A percentile compares a stretch with the other conserved stretches of the same genome.
Evolutionary conservation across 2,113 vertebrate genomes (phyloP).

Genomic region (Festucalex cinctus): DNA sequence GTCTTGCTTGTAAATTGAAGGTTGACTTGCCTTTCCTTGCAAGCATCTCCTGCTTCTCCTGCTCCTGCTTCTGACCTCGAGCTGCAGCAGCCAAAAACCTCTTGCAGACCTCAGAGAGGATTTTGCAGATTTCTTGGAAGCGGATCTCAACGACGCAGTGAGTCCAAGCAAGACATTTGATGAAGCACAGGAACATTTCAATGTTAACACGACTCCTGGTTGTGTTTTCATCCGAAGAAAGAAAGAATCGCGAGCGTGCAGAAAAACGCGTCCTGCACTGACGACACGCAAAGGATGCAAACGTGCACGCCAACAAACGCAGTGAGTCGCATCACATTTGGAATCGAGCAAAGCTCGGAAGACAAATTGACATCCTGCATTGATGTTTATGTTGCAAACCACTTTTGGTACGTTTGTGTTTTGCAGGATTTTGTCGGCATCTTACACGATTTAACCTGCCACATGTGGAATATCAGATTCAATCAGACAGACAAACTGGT

Average conservation of each 20-base stretch:
- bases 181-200: too few relatives aligned
- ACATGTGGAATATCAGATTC: conserved; percentile 14
- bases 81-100: conserved; percentile 44
- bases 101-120: conserved; percentile 4
- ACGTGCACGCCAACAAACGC: conserved; percentile 5
- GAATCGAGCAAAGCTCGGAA: not conserved
- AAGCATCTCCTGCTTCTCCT: conserved; percentile 69
- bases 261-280: conserved; percentile 23
- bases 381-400: not conserved
- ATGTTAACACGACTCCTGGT: not conserved
- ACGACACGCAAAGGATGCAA: not conserved
- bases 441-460: conserved; percentile 42
- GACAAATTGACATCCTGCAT: not conserved
- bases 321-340: conserved; percentile 40
- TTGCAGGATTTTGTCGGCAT: conserved; percentile 26
- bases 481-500: accelerated
- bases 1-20: too few relatives aligned
- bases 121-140: conserved; percentile 36
- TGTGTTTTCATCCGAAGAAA: conserved; percentile 33
- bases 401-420: conserved; percentile 2
- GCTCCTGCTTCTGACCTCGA: conserved; percentile 63
- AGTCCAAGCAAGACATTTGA: too few relatives aligned
- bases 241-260: not conserved
- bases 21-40: too few relatives aligned
- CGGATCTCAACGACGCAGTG: conserved; percentile 47